Evolutionary conservation across 2,797 vertebrate genomes (phyloP).

Genomic region (Hoplostethus atlanticus): DNA sequence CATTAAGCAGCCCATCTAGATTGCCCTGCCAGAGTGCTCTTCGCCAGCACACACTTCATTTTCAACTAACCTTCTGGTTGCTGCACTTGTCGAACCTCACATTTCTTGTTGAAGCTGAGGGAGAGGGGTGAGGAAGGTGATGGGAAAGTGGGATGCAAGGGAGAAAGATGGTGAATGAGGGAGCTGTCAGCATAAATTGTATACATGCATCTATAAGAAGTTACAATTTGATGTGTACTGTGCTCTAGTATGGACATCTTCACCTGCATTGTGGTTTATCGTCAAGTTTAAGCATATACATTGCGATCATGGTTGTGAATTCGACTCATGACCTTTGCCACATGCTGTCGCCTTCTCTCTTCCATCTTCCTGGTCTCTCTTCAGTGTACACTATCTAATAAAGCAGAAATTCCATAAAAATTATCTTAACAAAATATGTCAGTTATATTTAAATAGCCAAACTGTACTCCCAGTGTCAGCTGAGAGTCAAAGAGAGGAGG

Average conservation of each 20-base stretch:
- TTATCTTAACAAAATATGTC: background rate
- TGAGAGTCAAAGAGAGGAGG: constrained; percentile 62
- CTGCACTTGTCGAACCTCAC: constrained; percentile 64
- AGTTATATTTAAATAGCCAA: constrained; percentile 68
- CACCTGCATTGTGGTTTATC: background rate
- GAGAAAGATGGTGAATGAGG: constrained; percentile 32
- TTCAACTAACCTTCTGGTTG: constrained; percentile 68
- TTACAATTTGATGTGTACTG: background rate
- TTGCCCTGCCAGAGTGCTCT: constrained; percentile 64
- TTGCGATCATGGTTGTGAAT: background rate
- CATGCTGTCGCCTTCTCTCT: background rate
- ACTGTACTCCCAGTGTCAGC: constrained; percentile 76
- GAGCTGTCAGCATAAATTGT: constrained; percentile 24
- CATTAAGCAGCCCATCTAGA: constrained; percentile 65
- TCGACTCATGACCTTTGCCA: constrained; percentile 2
- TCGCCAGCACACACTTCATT: constrained; percentile 61
- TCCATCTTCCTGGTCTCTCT: constrained; percentile 3
- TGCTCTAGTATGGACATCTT: background rate
- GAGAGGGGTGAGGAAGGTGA: constrained; percentile 53
- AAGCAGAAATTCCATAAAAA: constrained; percentile 23
- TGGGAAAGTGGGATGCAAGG: constrained; percentile 52
- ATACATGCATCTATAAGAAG: constrained; percentile 11
- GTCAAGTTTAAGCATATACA: too few relatives aligned
- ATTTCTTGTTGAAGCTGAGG: constrained; percentile 66
- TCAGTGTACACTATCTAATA: constrained; percentile 25